These are phyloP conservation scores for Aspidapion aeneum DNA, from an alignment of 2,888 invertebrate species.

Conservation along the genomic window DNA sequence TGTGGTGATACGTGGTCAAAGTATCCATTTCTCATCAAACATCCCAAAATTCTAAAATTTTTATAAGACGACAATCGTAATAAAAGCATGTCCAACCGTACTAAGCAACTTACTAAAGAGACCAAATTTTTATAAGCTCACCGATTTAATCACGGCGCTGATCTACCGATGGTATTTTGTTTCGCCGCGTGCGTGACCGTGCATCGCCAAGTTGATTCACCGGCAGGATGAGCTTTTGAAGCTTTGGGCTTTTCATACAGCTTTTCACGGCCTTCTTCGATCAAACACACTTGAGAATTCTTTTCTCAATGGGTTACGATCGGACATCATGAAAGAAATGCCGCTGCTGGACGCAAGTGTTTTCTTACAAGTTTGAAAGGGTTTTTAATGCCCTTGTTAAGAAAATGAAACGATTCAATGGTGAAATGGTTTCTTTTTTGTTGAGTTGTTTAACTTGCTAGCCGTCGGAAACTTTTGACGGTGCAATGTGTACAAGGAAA, in stretches of 20 bases:
- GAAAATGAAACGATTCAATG: background rate
- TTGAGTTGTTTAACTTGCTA: background rate
- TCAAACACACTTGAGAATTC: slow-evolving; percentile 19
- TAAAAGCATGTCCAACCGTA: background rate
- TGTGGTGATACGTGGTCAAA: too few species aligned
- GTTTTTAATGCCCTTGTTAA: slow-evolving; percentile 3
- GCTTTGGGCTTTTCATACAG: slow-evolving; percentile 18
- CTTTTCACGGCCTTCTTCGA: slow-evolving; percentile 20
- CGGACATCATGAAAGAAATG: slow-evolving; percentile 3
- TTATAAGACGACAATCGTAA: background rate
- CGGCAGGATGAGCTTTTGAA: slow-evolving; percentile 39
- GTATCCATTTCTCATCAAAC: background rate
- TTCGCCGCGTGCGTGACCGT: slow-evolving; percentile 37
- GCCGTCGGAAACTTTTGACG: background rate
- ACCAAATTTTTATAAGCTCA: background rate
- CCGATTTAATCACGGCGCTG: slow-evolving; percentile 32
- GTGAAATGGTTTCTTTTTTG: slow-evolving; percentile 2
- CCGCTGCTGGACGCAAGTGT: slow-evolving; percentile 5
- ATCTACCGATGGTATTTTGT: slow-evolving; percentile 12
- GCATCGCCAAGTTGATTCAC: slow-evolving; percentile 40
- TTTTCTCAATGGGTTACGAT: slow-evolving; percentile 16
- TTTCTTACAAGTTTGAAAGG: slow-evolving; percentile 1
- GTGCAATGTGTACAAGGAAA: too few species aligned
- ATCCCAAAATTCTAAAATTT: background rate
- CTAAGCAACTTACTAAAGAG: background rate